phyloP scores from a whole-genome alignment of 2,888 invertebrate species.

The Alentia gelatinosa region DNA sequence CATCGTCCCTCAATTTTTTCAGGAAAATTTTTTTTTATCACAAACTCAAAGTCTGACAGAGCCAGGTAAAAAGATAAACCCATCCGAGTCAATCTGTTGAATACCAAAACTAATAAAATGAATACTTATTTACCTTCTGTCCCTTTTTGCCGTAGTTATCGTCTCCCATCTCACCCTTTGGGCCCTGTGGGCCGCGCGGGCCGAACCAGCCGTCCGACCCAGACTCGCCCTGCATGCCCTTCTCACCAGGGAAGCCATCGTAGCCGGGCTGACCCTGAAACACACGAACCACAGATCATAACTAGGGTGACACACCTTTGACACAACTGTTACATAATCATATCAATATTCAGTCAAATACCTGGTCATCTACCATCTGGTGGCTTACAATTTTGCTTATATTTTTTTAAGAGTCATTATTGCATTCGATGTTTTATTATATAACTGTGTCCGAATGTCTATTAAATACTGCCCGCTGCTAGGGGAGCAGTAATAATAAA shows the following conservation, averaged over 20 bases:
- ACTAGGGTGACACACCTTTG: background rate
- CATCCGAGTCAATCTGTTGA: too few relatives aligned
- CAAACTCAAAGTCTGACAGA: too few relatives aligned
- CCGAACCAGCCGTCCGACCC: conserved; percentile 58
- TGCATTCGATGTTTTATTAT: too few relatives aligned
- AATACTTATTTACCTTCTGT: background rate
- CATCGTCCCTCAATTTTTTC: too few relatives aligned
- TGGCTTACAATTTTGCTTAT: too few relatives aligned
- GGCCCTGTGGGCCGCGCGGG: conserved; percentile 58
- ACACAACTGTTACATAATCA: background rate
- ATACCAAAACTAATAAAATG: background rate
- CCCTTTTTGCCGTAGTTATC: background rate
- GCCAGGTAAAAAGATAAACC: too few relatives aligned
- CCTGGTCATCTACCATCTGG: too few relatives aligned
- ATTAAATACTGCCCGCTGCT: too few relatives aligned
- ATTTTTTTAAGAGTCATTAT: too few relatives aligned
- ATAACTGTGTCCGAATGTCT: too few relatives aligned
- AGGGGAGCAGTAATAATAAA: too few relatives aligned
- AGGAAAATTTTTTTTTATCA: too few relatives aligned
- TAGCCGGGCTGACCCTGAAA: conserved; percentile 53
- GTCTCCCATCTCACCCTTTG: conserved; percentile 58
- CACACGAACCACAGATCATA: background rate
- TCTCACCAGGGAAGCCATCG: conserved; percentile 57
- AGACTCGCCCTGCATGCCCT: conserved; percentile 60
- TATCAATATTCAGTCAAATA: background rate